These are phyloP conservation scores for Rhabdornis inornatus DNA, from an alignment of 2,113 vertebrate genomes.

Conservation along the genomic window DNA sequence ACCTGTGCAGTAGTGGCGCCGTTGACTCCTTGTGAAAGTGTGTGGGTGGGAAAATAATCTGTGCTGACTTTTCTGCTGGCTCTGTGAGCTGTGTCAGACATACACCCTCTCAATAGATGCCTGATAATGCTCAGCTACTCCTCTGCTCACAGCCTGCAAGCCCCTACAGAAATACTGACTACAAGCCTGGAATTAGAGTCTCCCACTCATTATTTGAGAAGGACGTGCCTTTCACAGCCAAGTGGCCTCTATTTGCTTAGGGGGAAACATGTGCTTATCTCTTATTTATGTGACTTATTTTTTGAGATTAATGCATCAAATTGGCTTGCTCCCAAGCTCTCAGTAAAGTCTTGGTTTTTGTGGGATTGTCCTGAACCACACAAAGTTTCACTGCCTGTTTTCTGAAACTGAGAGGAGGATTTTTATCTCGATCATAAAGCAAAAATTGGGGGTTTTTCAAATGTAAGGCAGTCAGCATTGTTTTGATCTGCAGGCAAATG, in stretches of 20 bases:
- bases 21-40: constrained; percentile 34
- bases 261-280: constrained; percentile 43
- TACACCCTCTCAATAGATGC: background rate
- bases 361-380: background rate
- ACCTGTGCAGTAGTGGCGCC: constrained; percentile 48
- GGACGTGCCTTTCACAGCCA: constrained; percentile 60
- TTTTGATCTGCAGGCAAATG: constrained; percentile 19
- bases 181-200: background rate
- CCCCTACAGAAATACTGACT: constrained; percentile 8
- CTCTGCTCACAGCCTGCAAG: constrained; percentile 7
- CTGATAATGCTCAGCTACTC: constrained; percentile 38
- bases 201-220: constrained; percentile 42
- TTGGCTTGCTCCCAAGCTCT: constrained; percentile 24
- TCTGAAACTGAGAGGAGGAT: background rate
- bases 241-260: constrained; percentile 30
- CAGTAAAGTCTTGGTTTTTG: background rate
- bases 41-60: constrained; percentile 52
- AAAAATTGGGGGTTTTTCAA: background rate
- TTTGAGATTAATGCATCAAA: constrained; percentile 36
- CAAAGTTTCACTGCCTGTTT: background rate
- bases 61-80: constrained; percentile 5
- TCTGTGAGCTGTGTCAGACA: background rate
- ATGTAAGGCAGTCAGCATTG: background rate
- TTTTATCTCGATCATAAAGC: constrained; percentile 14
- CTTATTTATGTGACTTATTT: constrained; percentile 36